These are phyloP conservation scores for Sinonovacula constricta DNA, from an alignment of 1,140 invertebrate genomes.

Conservation along the genomic window DNA sequence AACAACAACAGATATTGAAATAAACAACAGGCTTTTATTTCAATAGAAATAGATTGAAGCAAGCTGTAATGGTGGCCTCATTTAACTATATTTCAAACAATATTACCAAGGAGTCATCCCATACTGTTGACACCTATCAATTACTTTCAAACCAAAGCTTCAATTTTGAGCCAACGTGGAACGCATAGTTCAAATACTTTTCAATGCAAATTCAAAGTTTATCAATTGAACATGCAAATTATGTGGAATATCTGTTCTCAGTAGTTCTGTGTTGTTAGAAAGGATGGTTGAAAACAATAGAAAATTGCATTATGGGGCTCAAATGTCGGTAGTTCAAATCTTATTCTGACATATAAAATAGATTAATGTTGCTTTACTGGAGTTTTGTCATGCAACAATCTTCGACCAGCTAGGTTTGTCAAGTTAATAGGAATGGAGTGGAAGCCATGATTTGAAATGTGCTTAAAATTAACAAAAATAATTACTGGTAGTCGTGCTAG, in stretches of 20 bases:
- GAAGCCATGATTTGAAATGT: no score
- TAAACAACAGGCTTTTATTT: slow-evolving; percentile 14
- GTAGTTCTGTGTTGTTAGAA: slow-evolving; percentile 13
- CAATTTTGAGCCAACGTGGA: slow-evolving; percentile 22
- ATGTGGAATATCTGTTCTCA: slow-evolving; percentile 13
- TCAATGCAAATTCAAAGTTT: slow-evolving; percentile 52
- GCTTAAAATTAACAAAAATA: no score
- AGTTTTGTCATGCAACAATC: slow-evolving; percentile 18
- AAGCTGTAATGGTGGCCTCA: slow-evolving; percentile 31
- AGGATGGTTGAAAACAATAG: slow-evolving; percentile 31
- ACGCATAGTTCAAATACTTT: slow-evolving; percentile 46
- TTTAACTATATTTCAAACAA: slow-evolving; percentile 5
- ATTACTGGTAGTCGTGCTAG: no score
- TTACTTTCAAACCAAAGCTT: slow-evolving; percentile 40
- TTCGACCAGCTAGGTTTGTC: background rate
- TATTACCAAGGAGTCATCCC: slow-evolving; percentile 15
- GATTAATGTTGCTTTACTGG: slow-evolving; percentile 27
- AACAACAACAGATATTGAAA: background rate
- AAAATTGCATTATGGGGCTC: slow-evolving; percentile 13
- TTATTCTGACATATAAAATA: slow-evolving; percentile 27
- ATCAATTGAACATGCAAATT: slow-evolving; percentile 51
- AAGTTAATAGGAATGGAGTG: background rate
- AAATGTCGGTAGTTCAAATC: slow-evolving; percentile 6
- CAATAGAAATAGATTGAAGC: slow-evolving; percentile 38
- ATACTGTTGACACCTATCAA: slow-evolving; percentile 45